Percentiles rank a stretch among this genome's conserved stretches.
phyloP scores from a whole-genome alignment of 2,113 vertebrate species.

The Sminthopsis crassicaudata region DNA sequence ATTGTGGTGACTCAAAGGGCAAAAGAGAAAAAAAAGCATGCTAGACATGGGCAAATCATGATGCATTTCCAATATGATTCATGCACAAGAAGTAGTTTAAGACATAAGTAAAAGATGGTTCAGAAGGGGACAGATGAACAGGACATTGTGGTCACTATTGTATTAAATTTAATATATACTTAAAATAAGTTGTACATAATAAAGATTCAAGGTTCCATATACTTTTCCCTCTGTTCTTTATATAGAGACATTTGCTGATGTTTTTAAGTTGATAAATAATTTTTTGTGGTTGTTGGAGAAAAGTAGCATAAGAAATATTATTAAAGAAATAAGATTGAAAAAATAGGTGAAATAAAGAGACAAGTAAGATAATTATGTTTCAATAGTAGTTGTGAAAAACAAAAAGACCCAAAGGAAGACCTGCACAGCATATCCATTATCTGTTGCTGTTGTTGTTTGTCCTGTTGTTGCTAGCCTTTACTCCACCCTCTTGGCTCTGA shows the following conservation, averaged over 20 bases:
- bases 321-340: background rate
- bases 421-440: background rate
- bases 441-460: background rate
- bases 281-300: background rate
- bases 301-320: background rate
- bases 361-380: background rate
- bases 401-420: background rate
- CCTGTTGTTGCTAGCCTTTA: no score
- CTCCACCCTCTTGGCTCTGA: no score
- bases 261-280: background rate
- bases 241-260: background rate
- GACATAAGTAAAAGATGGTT: background rate
- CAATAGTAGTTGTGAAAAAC: background rate
- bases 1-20: background rate
- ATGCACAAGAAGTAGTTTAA: background rate
- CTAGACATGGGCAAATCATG: background rate
- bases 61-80: background rate
- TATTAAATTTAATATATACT: background rate
- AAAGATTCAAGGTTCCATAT: background rate
- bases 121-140: background rate
- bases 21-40: background rate
- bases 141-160: background rate
- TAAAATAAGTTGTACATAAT: background rate
- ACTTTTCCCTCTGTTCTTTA: background rate
- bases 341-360: background rate